Percentiles rank a stretch among this genome's conserved stretches.
phyloP scores from a whole-genome alignment of 2,113 vertebrate species.

The Pteronura brasiliensis region DNA sequence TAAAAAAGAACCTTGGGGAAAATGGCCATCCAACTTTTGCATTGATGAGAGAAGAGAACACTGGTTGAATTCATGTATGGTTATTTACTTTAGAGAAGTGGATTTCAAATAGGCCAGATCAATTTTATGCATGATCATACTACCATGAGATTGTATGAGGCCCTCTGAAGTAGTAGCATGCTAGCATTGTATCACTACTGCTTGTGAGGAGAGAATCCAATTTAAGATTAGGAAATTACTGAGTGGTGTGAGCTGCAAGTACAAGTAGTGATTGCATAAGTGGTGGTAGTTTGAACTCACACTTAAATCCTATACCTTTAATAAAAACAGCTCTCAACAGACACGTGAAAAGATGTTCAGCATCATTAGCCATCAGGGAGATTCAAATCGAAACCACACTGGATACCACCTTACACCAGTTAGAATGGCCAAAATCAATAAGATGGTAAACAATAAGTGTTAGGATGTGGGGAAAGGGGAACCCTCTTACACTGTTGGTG shows the following conservation, averaged over 20 bases:
- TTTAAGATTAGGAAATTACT: not conserved
- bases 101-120: not conserved
- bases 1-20: not conserved
- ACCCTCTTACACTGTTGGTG: no score
- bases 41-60: not conserved
- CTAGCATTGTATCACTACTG: not conserved
- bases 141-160: not conserved
- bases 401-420: no score
- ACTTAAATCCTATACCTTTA: not conserved
- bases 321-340: not conserved
- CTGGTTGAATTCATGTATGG: not conserved
- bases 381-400: no score
- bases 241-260: not conserved
- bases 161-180: not conserved
- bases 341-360: no score
- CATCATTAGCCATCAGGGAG: no score
- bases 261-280: not conserved
- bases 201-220: not conserved
- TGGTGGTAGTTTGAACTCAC: not conserved
- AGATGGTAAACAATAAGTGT: no score
- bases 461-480: no score
- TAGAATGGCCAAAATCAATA: no score
- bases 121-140: not conserved
- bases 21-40: not conserved
- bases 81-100: not conserved